Conservation (phyloP, 35 echinoderm and acorn worm genomes). For the Apostichopus parvimensis region DNA sequence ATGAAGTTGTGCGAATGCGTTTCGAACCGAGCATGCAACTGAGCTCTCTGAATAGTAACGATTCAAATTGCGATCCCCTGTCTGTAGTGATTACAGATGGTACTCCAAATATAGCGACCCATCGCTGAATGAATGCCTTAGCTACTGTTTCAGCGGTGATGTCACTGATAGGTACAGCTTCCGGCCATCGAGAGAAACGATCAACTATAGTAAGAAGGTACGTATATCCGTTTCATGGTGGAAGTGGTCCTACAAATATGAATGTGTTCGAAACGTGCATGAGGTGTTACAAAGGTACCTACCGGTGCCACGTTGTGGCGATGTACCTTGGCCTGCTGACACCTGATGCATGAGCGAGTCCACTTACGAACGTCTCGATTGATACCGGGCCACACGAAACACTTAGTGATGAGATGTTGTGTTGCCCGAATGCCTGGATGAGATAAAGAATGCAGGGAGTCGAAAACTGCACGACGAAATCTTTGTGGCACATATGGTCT, state of each 20-base stretch:
- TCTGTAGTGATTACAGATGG: constrained; percentile 24
- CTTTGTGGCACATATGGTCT: constrained; percentile 9
- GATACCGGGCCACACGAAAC: constrained; percentile 72
- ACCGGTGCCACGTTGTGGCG: constrained; percentile 56
- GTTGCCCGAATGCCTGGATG: constrained; percentile 56
- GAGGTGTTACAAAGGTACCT: constrained; percentile 59
- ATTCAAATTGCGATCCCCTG: constrained; percentile 61
- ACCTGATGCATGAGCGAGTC: constrained; percentile 62
- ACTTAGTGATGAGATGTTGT: constrained; percentile 52
- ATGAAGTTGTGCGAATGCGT: constrained; percentile 56
- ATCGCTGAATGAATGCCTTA: constrained; percentile 21
- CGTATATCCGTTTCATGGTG: constrained; percentile 51
- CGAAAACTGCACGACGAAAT: constrained; percentile 33
- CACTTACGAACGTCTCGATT: constrained; percentile 64
- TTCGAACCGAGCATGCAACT: constrained; percentile 39
- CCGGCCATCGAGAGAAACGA: constrained; percentile 72
- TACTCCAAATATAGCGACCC: constrained; percentile 45
- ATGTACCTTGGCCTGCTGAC: constrained; percentile 65
- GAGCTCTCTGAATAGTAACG: constrained; percentile 41
- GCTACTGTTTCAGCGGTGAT: constrained; percentile 13
- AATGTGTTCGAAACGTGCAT: background rate
- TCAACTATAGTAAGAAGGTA: constrained; percentile 59
- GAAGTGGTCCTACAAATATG: constrained; percentile 38
- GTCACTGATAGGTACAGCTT: constrained; percentile 17
- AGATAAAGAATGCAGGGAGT: constrained; percentile 16